phyloP scores from a whole-genome alignment of 2,113 vertebrate species.

The Mobula hypostoma region DNA sequence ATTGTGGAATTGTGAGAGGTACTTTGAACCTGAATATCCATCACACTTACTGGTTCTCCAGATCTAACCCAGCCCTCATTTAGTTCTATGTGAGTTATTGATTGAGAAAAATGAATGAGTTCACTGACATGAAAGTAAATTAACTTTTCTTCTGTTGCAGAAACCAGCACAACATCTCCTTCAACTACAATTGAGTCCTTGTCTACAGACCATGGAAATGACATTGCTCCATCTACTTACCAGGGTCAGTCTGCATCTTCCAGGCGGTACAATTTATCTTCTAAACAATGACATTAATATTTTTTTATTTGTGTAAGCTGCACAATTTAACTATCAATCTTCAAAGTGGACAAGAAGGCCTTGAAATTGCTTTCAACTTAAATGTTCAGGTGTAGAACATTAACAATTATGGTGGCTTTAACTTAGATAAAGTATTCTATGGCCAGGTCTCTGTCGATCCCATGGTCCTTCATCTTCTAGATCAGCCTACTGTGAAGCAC shows the following conservation, averaged over 20 bases:
- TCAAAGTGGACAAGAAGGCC: neutral
- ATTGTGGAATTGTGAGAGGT: too few relatives aligned
- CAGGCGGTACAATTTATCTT: neutral
- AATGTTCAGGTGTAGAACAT: neutral
- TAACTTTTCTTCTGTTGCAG: neutral
- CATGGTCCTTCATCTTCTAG: too few relatives aligned
- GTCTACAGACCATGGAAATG: neutral
- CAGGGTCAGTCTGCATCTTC: neutral
- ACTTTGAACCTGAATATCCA: too few relatives aligned
- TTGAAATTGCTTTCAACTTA: neutral
- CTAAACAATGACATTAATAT: too few relatives aligned
- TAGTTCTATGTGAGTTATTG: neutral
- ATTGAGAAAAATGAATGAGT: neutral
- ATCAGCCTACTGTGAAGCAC: too few relatives aligned
- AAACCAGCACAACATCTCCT: neutral
- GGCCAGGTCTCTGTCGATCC: too few relatives aligned
- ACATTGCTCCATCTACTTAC: neutral
- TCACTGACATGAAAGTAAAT: neutral
- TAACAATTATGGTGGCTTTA: neutral
- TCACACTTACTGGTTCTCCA: too few relatives aligned
- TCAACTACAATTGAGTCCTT: neutral
- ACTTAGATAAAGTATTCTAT: neutral
- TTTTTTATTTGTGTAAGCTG: neutral
- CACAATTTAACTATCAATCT: neutral
- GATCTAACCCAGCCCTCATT: too few relatives aligned